These are phyloP conservation scores for Ciconia boyciana DNA, from an alignment of 2,113 vertebrate species.

Conservation along the genomic window DNA sequence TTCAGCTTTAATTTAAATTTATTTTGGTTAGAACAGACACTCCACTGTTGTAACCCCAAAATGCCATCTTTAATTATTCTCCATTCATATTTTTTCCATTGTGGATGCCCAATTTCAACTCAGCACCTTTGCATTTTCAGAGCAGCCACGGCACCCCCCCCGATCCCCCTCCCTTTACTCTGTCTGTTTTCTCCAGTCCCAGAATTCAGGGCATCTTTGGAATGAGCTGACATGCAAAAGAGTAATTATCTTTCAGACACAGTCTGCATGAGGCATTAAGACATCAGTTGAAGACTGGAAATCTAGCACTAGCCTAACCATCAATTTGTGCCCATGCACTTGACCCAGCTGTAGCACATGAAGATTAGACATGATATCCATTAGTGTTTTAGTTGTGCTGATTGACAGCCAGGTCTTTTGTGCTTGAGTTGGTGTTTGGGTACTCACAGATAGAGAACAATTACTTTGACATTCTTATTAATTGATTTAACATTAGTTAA, in stretches of 20 bases:
- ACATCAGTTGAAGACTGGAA: conserved; percentile 22
- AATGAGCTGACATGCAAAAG: neutral
- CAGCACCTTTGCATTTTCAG: conserved; percentile 17
- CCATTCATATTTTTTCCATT: neutral
- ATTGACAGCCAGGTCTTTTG: conserved; percentile 45
- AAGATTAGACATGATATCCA: conserved; percentile 30
- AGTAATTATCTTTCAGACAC: conserved; percentile 55
- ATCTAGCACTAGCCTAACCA: neutral
- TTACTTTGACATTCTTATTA: conserved; percentile 43
- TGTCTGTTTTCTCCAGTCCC: neutral
- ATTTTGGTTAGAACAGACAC: conserved; percentile 35
- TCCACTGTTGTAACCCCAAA: conserved; percentile 59
- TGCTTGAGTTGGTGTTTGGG: neutral
- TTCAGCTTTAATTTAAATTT: conserved; percentile 66
- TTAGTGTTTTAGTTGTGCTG: conserved; percentile 13
- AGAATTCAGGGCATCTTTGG: conserved; percentile 26
- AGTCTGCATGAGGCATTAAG: conserved; percentile 50
- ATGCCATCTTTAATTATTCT: conserved; percentile 68
- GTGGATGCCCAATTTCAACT: conserved; percentile 4
- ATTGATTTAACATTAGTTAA: conserved; percentile 27
- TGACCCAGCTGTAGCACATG: neutral
- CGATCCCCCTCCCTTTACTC: neutral
- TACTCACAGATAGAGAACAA: neutral
- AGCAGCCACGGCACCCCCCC: neutral
- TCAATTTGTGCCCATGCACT: conserved; percentile 24